Base-by-base conservation (phyloP, 2,797 vertebrate genomes). In the Coreius guichenoti region DNA sequence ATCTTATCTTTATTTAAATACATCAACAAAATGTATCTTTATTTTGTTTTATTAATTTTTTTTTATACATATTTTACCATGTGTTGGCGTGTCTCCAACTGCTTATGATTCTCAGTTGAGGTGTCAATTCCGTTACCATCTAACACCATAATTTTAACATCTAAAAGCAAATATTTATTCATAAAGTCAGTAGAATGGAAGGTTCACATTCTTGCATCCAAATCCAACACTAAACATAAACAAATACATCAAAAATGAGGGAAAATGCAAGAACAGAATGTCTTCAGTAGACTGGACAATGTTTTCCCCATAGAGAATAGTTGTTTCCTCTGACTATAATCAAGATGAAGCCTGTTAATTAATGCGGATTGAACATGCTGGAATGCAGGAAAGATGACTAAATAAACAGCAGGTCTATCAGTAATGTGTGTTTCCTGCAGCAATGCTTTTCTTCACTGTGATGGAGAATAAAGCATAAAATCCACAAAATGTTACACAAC, bases 191-290 rank as follows among this genome's bases (percentile, higher is more conserved):
- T n/a, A 3, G 1, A 77, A 16, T n/a, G 3, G 1, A 39, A 77
- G 1, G 16, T 16, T 45, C 13, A 72, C 39, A 26, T 45, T 26
- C 11, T 73, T 74, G 16, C 26, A 49, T 63, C 1, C 8, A 45
- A 13, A 29, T 69, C 5, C 21, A 69, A 12, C 45, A 51, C 4
- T 54, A 54, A 36, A 81, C 29, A 39, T 23, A 8, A 43, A 78
- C 19, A 72, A 14, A 80, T 68, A 14, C 43, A 67, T 54, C 33
- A 47, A 85, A 43, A 85, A 84, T 75, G 4, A 49, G n/a, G 58
- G 72, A 26, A 86, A 47, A 86, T 49, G 49, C 45, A 78, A 86
- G 81, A 65, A 77, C 74, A 89, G 26, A 23, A 56, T 75, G 79
- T 84, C 54, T 87, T 67, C 56, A 39, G 63, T 26, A 43, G 58